Percentiles rank a stretch among this genome's conserved stretches.
Conservation (phyloP, 1,140 invertebrate species). For the Atta colombica region DNA sequence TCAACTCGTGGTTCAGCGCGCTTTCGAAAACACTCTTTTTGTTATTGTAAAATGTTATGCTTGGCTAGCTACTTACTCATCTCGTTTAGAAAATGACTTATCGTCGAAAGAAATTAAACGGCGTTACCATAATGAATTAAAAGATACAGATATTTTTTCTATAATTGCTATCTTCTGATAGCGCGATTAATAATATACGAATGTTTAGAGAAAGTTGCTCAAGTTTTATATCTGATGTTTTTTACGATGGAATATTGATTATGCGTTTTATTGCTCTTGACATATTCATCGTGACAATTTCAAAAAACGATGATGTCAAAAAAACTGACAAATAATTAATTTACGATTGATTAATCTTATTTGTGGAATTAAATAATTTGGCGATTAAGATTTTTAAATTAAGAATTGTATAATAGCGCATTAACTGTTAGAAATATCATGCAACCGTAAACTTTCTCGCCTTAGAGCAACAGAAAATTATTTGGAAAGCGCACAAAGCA, state of each 20-base stretch:
- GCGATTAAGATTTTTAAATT: conserved; percentile 9
- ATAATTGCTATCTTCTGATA: conserved; percentile 40
- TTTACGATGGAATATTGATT: background rate
- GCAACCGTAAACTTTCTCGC: conserved; percentile 44
- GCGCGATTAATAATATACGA: conserved; percentile 20
- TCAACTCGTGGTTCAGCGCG: background rate
- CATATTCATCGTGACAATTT: background rate
- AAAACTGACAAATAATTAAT: background rate
- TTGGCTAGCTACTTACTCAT: conserved; percentile 7
- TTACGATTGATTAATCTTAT: background rate
- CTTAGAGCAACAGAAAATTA: conserved; percentile 35
- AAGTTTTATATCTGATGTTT: background rate
- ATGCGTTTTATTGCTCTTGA: background rate
- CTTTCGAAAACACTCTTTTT: conserved; percentile 24
- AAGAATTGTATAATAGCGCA: conserved; percentile 24
- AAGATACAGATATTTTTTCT: conserved; percentile 33
- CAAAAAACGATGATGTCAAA: background rate
- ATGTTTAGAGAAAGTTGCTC: conserved; percentile 55
- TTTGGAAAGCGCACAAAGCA: conserved; percentile 26
- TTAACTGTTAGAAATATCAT: background rate
- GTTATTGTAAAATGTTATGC: conserved; percentile 24
- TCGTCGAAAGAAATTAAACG: conserved; percentile 32
- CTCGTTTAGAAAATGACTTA: background rate
- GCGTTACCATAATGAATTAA: conserved; percentile 10
- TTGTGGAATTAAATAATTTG: conserved; percentile 17